Base-by-base conservation (phyloP, 2,888 invertebrate genomes). In the Sinelater perroti region DNA sequence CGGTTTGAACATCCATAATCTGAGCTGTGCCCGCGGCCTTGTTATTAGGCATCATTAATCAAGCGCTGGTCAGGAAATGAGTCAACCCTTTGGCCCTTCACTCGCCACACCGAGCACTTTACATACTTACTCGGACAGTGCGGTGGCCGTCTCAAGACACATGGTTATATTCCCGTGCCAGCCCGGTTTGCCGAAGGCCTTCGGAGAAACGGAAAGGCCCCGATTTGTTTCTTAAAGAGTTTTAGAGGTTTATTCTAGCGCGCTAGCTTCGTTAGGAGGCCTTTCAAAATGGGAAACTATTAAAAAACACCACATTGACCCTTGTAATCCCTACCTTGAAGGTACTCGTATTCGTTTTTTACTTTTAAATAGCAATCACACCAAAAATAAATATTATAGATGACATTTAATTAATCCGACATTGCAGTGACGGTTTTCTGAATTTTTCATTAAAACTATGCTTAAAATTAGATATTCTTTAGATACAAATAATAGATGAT, bases 11-110 rank as follows among this genome's bases (percentile, higher is more conserved):
- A 69, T 70, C 67, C 67, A 68, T 67, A 68, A 68, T 68, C 68
- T 66, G 66, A 61, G 64, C 60, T 61, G 55, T 65, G 63, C 65
- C 68, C 66, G 62, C 67, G 68, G 69, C 65, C 70, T 75, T 75
- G 77, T 78, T 78, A 78, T 78, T 78, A 78, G 75, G 74, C 74
- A 78, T 77, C 78, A 78, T 78, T 78, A 78, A 78, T 78, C 78
- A 78, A 77, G 72, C 63, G 72, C 75, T 73, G 77, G 77, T 75
- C 78, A 78, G 78, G 78, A 78, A 78, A 78, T 77, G 78, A 77
- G 78, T 77, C 77, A 77, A 78, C 78, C 78, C 77, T 77, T 78
- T 74, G 76, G 76, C 74, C 76, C 75, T 75, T 74, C 64, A 64
- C 66, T 63, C 62, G 65, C 68, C 67, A 66, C 68, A 67, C 64